A percentile compares a stretch with the other conserved stretches of the same genome.
phyloP scores from a whole-genome alignment of 2,797 vertebrate genomes.

The Lepus townsendii region DNA sequence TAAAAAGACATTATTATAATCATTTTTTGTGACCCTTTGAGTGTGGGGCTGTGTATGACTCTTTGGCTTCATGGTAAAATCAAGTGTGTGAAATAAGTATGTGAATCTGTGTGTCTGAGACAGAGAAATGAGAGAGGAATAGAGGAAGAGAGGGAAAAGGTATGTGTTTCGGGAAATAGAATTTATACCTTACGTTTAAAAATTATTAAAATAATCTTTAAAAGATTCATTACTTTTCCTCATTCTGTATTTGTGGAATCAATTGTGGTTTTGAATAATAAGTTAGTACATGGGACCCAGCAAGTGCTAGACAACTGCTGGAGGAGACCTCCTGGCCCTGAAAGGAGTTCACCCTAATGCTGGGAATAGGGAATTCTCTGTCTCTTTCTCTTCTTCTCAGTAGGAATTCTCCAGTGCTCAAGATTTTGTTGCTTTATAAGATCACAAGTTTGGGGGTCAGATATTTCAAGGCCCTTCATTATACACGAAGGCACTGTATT shows the following conservation, averaged over 20 bases:
- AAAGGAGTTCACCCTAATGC: background rate
- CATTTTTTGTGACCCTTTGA: background rate
- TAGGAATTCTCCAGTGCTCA: background rate
- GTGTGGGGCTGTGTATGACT: background rate
- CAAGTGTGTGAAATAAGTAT: background rate
- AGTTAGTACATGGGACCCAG: background rate
- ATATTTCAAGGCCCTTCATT: conserved; percentile 64
- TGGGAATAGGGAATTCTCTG: background rate
- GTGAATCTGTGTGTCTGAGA: background rate
- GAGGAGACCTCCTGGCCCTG: background rate
- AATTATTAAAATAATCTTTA: conserved; percentile 18
- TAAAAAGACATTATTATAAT: background rate
- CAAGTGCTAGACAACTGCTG: background rate
- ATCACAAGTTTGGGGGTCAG: conserved; percentile 11
- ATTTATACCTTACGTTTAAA: background rate
- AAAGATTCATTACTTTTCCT: background rate
- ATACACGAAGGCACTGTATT: conserved; percentile 55
- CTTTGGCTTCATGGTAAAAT: background rate
- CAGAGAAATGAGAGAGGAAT: background rate
- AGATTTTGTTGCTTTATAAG: conserved; percentile 50
- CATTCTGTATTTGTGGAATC: background rate
- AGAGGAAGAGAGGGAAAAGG: background rate
- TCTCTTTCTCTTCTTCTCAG: background rate
- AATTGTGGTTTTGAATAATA: background rate
- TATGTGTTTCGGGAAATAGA: background rate